Evolutionary conservation across 2,113 vertebrate species (phyloP), one percentile per base, ranked within the genome.

Genomic region (Arvicanthis niloticus): DNA sequence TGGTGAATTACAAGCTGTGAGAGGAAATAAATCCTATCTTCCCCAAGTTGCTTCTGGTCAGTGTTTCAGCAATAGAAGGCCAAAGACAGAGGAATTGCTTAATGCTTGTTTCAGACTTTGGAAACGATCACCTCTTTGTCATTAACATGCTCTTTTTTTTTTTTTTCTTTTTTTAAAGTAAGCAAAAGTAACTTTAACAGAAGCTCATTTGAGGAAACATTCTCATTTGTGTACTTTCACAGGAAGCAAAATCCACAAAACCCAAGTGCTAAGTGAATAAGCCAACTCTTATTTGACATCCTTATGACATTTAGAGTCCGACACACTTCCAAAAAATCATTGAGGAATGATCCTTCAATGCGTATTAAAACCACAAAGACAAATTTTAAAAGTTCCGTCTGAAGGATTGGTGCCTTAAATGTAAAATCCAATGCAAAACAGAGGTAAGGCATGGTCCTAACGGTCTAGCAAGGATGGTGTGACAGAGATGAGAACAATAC

Each of bases 241-340:
- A 97, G 88, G 76, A 97, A 93, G 80, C 37, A 87, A 93, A 95
- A 88, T 22, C 26, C 72, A n/a, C 29, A 88, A 91, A 51, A 88
- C 82, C 24, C 40, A 84, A 85, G 24, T 37, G 48, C 24, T 31
- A 62, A 85, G 58, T 31, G 56, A 85, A 89, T 75, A 96, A 96
- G 89, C 13, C 67, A 73, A 93, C 4, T 8, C 62, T 80, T 51
- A 89, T 68, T 85, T 76, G 67, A 96, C 19, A n/a, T 68, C 60
- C 94, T 10, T 90, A 62, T 93, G 31, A 86, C 51, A 96, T 91
- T 96, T 80, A 91, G 45, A 91, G 58, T 80, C 12, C 37, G 58
- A 91, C 67, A 22, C 81, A 90, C 37, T 77, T 94, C 40, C 16
- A 31, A 68, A 97, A 96, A 87, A 81, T 93, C 91, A 89, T 1